Base-by-base conservation (phyloP, 2,797 vertebrate species). In the Silurus lanzhouensis region DNA sequence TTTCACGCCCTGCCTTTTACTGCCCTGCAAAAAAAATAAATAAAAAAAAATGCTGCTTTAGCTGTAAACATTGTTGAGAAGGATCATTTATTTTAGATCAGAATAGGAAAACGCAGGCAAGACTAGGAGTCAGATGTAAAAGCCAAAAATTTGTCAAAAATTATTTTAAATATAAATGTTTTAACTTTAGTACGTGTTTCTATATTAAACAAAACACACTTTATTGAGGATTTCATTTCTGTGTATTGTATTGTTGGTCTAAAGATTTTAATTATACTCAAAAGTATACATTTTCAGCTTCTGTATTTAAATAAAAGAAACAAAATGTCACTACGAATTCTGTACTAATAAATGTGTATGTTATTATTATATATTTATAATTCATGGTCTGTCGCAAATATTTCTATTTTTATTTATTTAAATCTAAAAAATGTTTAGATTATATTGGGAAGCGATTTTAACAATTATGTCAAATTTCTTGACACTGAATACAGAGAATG, bases 401-500 rank as follows among this genome's bases (percentile, higher is more conserved):
- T 38, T 0, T 38, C 4, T 38, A 38, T 38, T 38, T 38, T 38
- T 38, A 38, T 38, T 38, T 38, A 38, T 38, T 4, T 4, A 38
- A 38, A n/a, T 64, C 4, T 80, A 0, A 25, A 48, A 19, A 48
- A 66, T 13, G 25, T 9, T 44, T 52, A 15, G 13, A 20, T 27
- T 80, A 64, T 80, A 46, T 17, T 66, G 14, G 57, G 57, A 22
- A 58, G 10, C 55, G 25, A 81, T 38, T 81, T 86, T 72, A 25
- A 85, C 25, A 57, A 72, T 83, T 74, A 52, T 87, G 82, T 87
- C 60, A 71, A 20, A 76, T 78, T 86, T 86, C 48, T 80, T 83
- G 31, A 63, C 60, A 17, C 3, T 82, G 86, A 77, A 46, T 67
- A 76, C 70, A 58, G 27, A 46, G 72, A 80, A 55, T 64, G 72